These are phyloP conservation scores for Hassar affinis DNA, from an alignment of 2,113 vertebrate genomes.

Conservation along the genomic window DNA sequence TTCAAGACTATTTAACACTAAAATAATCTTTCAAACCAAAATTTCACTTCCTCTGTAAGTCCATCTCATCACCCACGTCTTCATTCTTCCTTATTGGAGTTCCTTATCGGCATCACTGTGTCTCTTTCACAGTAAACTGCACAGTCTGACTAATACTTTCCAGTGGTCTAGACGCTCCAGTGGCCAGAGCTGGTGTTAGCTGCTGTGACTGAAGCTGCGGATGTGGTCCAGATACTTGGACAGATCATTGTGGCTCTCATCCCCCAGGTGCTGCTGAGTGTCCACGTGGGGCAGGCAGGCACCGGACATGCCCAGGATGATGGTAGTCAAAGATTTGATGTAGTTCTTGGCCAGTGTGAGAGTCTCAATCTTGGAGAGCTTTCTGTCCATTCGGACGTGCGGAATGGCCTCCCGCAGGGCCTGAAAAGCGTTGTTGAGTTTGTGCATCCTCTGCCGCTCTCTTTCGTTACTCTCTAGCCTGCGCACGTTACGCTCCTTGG, in stretches of 20 bases:
- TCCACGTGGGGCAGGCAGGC: conserved; percentile 74
- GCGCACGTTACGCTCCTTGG: conserved; percentile 81
- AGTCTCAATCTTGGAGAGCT: conserved; percentile 98
- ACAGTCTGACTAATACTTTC: neutral
- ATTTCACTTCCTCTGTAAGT: neutral
- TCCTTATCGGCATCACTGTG: neutral
- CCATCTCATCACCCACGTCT: neutral
- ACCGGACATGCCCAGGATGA: conserved; percentile 88
- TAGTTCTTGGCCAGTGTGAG: conserved; percentile 97
- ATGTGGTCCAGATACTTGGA: conserved; percentile 82
- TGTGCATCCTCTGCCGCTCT: conserved; percentile 96
- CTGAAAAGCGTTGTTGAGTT: conserved; percentile 98
- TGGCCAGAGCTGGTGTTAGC: conserved; percentile 60
- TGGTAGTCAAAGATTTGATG: conserved; percentile 93
- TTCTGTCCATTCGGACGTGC: conserved; percentile 89
- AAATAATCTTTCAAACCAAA: conserved; percentile 5
- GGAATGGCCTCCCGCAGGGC: conserved; percentile 92
- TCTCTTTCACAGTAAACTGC: neutral
- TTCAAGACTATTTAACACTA: conserved; percentile 14
- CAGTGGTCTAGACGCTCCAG: conserved; percentile 5
- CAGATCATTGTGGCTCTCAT: conserved; percentile 75
- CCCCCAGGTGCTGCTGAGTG: conserved; percentile 76
- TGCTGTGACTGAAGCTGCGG: conserved; percentile 76
- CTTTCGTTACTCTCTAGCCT: conserved; percentile 95
- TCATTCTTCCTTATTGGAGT: conserved; percentile 3